phyloP scores from a whole-genome alignment of 2,888 invertebrate genomes.

The Pilophorus perplexus region DNA sequence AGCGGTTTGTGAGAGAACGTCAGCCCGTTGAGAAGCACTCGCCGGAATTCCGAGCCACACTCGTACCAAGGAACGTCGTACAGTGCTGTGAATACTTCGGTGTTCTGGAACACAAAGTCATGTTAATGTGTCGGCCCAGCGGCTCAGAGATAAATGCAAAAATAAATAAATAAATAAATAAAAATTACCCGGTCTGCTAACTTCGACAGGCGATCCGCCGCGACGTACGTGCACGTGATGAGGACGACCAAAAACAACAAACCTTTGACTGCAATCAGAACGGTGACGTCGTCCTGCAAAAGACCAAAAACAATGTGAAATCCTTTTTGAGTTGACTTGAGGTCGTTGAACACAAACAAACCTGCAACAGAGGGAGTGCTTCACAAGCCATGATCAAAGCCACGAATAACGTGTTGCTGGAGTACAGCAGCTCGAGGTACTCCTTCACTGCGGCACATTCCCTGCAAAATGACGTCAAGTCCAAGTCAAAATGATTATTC shows the following conservation, averaged over 20 bases:
- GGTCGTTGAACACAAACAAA: too few species aligned
- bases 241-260: slow-evolving; percentile 1
- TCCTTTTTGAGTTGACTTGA: too few species aligned
- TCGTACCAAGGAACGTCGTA: slow-evolving; percentile 18
- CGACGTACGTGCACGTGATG: slow-evolving; percentile 4
- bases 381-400: slow-evolving; percentile 30
- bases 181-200: too few species aligned
- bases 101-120: slow-evolving; percentile 18
- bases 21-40: background rate
- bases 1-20: slow-evolving; percentile 1
- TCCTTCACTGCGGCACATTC: slow-evolving; percentile 1
- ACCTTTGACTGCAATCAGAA: slow-evolving; percentile 13
- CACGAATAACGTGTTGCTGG: background rate
- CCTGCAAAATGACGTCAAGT: background rate
- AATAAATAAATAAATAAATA: too few species aligned
- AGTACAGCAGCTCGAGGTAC: slow-evolving; percentile 1
- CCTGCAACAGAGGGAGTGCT: slow-evolving; percentile 15
- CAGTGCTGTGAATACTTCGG: slow-evolving; percentile 2
- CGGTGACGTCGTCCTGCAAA: background rate
- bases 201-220: slow-evolving; percentile 1
- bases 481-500: too few species aligned
- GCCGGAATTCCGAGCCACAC: background rate
- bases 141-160: too few species aligned
- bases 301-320: too few species aligned
- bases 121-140: too few species aligned